Conservation (phyloP, 1,140 invertebrate genomes). For the Lasioglossum baleicum region DNA sequence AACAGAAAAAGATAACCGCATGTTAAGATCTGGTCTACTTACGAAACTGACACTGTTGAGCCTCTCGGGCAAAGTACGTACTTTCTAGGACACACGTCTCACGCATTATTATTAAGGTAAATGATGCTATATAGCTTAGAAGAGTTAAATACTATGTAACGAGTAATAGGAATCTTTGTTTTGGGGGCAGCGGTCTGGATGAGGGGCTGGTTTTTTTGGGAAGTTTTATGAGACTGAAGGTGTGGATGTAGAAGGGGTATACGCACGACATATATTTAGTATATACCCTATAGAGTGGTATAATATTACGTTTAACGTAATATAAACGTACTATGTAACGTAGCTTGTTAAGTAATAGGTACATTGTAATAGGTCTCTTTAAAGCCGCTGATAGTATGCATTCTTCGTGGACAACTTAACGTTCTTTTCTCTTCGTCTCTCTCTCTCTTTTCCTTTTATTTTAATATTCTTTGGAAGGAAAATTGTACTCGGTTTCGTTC, state of each 20-base stretch:
- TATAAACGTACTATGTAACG: conserved; percentile 70
- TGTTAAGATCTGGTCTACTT: conserved; percentile 78
- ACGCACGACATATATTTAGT: conserved; percentile 74
- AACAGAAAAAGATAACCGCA: conserved; percentile 51
- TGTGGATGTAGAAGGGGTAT: conserved; percentile 70
- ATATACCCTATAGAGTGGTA: conserved; percentile 75
- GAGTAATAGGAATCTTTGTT: conserved; percentile 58
- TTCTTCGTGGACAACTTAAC: conserved; percentile 72
- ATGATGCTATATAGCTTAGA: conserved; percentile 75
- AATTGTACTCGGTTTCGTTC: not conserved
- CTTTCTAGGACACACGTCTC: conserved; percentile 79
- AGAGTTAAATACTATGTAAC: conserved; percentile 77
- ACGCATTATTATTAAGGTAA: conserved; percentile 78
- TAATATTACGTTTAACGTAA: conserved; percentile 71
- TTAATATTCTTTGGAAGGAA: not conserved
- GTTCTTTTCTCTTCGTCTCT: conserved; percentile 22
- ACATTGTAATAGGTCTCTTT: conserved; percentile 75
- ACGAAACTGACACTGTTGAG: conserved; percentile 79
- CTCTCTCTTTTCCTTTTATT: not conserved
- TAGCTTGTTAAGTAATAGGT: conserved; percentile 75
- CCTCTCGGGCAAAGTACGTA: conserved; percentile 77
- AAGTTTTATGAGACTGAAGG: conserved; percentile 51
- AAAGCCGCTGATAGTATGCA: conserved; percentile 70
- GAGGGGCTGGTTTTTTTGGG: not conserved
- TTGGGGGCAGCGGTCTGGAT: not conserved